phyloP scores from a whole-genome alignment of 2,797 vertebrate species.

The Leptoclinus maculatus region DNA sequence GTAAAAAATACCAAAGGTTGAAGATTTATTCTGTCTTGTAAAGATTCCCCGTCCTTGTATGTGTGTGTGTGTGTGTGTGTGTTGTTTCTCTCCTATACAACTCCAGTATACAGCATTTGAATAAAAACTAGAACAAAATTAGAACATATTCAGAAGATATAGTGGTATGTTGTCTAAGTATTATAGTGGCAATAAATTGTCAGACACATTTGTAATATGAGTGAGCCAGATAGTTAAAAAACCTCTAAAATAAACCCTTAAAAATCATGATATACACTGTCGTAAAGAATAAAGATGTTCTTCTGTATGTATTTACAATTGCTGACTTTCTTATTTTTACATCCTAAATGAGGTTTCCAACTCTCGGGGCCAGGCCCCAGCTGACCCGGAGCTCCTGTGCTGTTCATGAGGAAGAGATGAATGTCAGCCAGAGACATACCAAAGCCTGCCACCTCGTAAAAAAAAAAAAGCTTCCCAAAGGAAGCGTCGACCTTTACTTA shows the following conservation, averaged over 20 bases:
- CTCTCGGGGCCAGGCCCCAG: background rate
- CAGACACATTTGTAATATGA: background rate
- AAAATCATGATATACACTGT: background rate
- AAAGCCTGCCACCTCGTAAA: background rate
- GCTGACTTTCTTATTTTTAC: background rate
- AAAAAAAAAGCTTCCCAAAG: background rate
- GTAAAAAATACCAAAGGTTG: slow-evolving; percentile 10
- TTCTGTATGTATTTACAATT: background rate
- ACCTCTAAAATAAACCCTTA: background rate
- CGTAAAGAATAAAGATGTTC: background rate
- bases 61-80: background rate
- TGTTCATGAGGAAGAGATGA: slow-evolving; percentile 22
- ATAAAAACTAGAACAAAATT: background rate
- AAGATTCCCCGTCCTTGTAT: background rate
- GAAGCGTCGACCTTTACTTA: background rate
- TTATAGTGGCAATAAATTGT: background rate
- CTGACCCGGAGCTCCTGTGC: slow-evolving; percentile 4
- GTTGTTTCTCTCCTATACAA: background rate
- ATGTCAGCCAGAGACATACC: background rate
- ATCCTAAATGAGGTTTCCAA: background rate
- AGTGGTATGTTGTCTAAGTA: background rate
- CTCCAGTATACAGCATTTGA: background rate
- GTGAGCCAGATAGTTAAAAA: background rate
- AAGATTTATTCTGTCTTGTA: slow-evolving; percentile 26
- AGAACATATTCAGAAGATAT: background rate